Evolutionary conservation across 2,888 invertebrate species (phyloP), one percentile per base, ranked within the genome.

Genomic region (Choristoneura rosaceana): DNA sequence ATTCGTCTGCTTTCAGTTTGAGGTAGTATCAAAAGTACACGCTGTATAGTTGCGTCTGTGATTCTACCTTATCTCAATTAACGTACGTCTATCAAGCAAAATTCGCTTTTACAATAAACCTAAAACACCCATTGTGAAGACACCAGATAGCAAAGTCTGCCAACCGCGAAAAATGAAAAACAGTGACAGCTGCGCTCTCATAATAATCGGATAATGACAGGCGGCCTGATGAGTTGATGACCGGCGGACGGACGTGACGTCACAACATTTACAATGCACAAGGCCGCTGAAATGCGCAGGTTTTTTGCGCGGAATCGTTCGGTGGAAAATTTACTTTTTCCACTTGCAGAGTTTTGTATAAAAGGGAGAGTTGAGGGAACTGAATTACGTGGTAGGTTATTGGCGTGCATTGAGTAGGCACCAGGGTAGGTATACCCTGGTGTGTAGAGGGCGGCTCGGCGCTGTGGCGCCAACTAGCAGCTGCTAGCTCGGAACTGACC

Each of bases 181-280:
- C 75, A 74, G 55, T 59, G 80, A 75, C 77, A 75, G 77, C 67
- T 76, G 74, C 74, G 70, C 76, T 75, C 74, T 74, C 75, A 74
- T 80, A 77, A 69, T 76, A 80, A 81, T 82, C 78, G 80, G 59
- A 59, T 83, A 84, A 86, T 86, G 79, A 79, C 79, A 73, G 80
- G 78, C 79, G 71, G 80, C 77, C 77, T 77, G 80, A 78, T 76
- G 79, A 78, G 79, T 71, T 76, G 80, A 80, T 82, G 80, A 75
- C 74, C 73, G 75, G 33, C 70, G 64, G 75, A 77, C 87, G 88
- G 88, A 89, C 65, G 80, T 85, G 84, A 85, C 81, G 82, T 80
- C 77, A 79, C 69, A 70, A 74, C 61, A 43, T 10, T 61, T 45
- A 65, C 74, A 73, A 78, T 78, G 77, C 77, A 73, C 67, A 76